These are phyloP conservation scores for Dolichallabes microphthalmus DNA, from an alignment of 2,113 vertebrate species.

Conservation along the genomic window DNA sequence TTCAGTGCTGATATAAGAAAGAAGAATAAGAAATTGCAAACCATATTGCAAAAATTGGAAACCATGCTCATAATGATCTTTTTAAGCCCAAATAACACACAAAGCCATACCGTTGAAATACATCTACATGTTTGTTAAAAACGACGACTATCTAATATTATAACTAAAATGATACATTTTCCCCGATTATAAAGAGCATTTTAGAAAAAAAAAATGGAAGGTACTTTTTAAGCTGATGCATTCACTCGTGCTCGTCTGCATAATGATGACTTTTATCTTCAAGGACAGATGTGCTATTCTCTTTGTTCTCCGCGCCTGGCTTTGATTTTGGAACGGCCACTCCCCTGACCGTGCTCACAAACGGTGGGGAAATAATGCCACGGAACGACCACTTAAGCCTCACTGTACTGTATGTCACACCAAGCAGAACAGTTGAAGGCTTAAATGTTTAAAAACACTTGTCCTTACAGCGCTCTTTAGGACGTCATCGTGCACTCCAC, in stretches of 20 bases:
- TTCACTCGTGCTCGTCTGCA: not conserved
- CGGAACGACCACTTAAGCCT: not conserved
- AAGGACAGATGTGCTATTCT: conserved; percentile 4
- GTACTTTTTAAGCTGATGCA: not conserved
- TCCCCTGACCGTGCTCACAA: not conserved
- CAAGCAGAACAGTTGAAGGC: not conserved
- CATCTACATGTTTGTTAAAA: not conserved
- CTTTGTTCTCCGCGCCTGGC: not conserved
- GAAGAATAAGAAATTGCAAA: not conserved
- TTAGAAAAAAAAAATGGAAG: not conserved
- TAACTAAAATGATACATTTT: not conserved
- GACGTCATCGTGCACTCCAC: not conserved
- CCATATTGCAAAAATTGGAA: not conserved
- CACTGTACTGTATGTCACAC: not conserved
- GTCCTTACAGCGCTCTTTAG: not conserved
- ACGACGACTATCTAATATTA: not conserved
- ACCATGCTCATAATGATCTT: not conserved
- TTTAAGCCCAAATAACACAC: not conserved
- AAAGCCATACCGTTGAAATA: not conserved
- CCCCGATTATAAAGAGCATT: not conserved
- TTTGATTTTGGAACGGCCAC: not conserved
- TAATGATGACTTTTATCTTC: not conserved
- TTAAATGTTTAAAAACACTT: not conserved
- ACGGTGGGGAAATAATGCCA: not conserved
- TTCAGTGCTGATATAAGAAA: no score